Percentiles rank a stretch among this genome's conserved stretches.
Conservation (phyloP, 2,113 vertebrate genomes). For the Sarotherodon lohbergeri region DNA sequence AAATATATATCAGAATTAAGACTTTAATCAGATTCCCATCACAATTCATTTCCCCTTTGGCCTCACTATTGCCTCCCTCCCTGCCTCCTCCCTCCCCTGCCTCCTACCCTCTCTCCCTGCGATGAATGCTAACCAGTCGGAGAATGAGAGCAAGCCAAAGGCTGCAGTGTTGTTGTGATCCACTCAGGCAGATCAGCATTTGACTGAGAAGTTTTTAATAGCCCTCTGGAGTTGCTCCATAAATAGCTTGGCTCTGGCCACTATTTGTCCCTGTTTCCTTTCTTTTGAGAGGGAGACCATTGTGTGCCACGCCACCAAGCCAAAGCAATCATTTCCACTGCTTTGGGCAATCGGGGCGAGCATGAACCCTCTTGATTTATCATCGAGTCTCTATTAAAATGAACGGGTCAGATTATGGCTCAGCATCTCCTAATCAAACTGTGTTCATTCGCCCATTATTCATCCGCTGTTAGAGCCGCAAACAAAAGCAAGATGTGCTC, state of each 20-base stretch:
- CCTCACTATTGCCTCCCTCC: background rate
- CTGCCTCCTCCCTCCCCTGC: background rate
- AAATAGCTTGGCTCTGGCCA: constrained; percentile 36
- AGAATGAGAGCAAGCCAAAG: constrained; percentile 56
- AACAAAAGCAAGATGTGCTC: background rate
- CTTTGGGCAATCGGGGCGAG: constrained; percentile 10
- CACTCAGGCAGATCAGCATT: constrained; percentile 59
- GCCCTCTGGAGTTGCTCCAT: constrained; percentile 57
- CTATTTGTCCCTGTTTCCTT: constrained; percentile 49
- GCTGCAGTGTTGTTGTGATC: constrained; percentile 41
- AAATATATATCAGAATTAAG: background rate
- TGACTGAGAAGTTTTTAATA: constrained; percentile 70
- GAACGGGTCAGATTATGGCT: constrained; percentile 15
- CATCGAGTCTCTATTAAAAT: constrained; percentile 47
- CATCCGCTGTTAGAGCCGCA: background rate
- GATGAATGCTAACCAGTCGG: constrained; percentile 75
- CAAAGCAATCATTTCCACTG: constrained; percentile 33
- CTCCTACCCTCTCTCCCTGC: background rate
- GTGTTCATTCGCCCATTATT: constrained; percentile 10
- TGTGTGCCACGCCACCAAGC: constrained; percentile 19
- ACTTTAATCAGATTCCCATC: constrained; percentile 26
- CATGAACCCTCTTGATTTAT: constrained; percentile 27
- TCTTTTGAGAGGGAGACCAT: constrained; percentile 36
- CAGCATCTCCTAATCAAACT: constrained; percentile 10
- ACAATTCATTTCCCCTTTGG: constrained; percentile 20